phyloP scores from a whole-genome alignment of 2,797 vertebrate species.

The Danio aesculapii region DNA sequence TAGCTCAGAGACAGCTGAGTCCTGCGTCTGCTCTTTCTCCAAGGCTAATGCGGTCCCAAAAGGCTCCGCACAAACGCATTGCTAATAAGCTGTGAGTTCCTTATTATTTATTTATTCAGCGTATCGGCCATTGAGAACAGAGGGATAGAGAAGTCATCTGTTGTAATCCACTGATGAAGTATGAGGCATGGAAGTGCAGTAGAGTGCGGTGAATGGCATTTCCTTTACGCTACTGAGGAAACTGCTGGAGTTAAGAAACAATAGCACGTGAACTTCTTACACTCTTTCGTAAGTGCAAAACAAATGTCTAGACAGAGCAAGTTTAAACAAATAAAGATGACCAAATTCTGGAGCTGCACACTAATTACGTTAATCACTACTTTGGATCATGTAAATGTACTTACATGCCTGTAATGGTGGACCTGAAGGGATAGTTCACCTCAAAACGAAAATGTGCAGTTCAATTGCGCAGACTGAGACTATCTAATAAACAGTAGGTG shows the following conservation, averaged over 20 bases:
- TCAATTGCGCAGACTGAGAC: too few relatives aligned
- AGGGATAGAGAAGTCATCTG: constrained; percentile 2
- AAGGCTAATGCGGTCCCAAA: constrained; percentile 31
- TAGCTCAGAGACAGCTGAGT: constrained; percentile 8
- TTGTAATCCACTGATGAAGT: constrained; percentile 17
- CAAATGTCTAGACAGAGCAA: background rate
- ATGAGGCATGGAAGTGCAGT: constrained; percentile 19
- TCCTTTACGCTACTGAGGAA: constrained; percentile 14
- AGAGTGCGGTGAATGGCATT: constrained; percentile 11
- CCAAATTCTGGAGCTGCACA: background rate
- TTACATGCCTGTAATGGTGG: background rate
- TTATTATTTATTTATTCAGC: constrained; percentile 46
- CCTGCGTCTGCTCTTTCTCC: constrained; percentile 16
- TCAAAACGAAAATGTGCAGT: too few relatives aligned
- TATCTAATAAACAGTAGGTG: too few relatives aligned
- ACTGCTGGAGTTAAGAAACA: constrained; percentile 22
- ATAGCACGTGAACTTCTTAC: background rate
- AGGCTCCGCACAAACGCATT: constrained; percentile 24
- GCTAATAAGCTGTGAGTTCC: constrained; percentile 38
- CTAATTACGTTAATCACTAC: background rate
- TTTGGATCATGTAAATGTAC: background rate
- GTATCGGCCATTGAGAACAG: constrained; percentile 20
- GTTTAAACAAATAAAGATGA: background rate
- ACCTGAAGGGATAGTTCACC: too few relatives aligned
- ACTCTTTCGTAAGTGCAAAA: background rate